Percentiles rank a stretch among this genome's conserved stretches.
phyloP scores from a whole-genome alignment of 53 echinoderm and acorn worm genomes.

The Stichopus horrens region DNA sequence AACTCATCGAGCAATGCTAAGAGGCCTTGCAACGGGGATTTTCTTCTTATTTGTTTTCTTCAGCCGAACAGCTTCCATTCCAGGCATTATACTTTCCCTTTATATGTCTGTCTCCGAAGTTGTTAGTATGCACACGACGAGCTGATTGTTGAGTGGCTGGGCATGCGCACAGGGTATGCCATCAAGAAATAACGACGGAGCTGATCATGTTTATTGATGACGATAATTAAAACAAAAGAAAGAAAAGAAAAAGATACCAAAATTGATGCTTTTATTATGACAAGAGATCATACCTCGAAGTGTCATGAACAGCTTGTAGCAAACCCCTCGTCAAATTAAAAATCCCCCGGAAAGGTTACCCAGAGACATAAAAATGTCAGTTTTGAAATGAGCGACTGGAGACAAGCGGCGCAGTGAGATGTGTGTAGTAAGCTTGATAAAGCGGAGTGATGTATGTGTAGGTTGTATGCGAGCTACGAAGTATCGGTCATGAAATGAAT shows the following conservation, averaged over 20 bases:
- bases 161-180: not conserved
- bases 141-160: not conserved
- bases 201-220: conserved; percentile 3
- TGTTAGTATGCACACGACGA: not conserved
- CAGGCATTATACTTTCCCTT: too few species aligned
- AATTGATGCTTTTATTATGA: not conserved
- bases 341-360: not conserved
- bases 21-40: too few species aligned
- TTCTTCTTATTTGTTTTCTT: too few species aligned
- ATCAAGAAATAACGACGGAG: not conserved
- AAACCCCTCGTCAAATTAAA: not conserved
- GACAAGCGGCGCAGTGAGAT: not conserved
- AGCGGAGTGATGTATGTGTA: not conserved
- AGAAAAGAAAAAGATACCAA: not conserved
- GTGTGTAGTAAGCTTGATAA: not conserved
- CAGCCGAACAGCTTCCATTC: too few species aligned
- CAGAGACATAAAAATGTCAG: not conserved
- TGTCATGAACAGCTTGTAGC: not conserved
- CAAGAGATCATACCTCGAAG: not conserved
- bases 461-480: too few species aligned
- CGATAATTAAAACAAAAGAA: not conserved
- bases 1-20: too few species aligned
- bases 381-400: not conserved
- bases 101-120: not conserved
- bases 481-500: too few species aligned